Evolutionary conservation across 2,113 vertebrate genomes (phyloP), one percentile per base, ranked within the genome.

Genomic region (Promerops cafer): DNA sequence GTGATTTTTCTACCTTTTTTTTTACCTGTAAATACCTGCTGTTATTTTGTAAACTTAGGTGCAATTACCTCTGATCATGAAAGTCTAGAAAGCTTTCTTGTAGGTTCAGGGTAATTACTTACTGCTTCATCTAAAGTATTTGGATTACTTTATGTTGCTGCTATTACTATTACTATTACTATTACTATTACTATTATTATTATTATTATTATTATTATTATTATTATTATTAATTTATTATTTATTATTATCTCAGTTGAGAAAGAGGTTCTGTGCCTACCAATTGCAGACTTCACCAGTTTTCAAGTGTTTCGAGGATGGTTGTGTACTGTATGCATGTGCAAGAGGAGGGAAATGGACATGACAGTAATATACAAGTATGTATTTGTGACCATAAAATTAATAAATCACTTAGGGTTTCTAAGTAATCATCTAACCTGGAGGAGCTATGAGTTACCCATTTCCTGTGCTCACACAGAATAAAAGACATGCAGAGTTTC

Each of bases 271-370:
- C 27, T 80, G 14, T 30, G 35, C 4, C 8, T 31, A 44, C 3
- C 0, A 6, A 31, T 10, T 35, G 16, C 24, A 56, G 33, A 30
- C 8, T 60, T 71, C 1, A 2, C 4, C 40, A 6, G 21, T 69
- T 77, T 40, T 53, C 37, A 44, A 13, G 15, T 18, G 10, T 74
- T 52, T 72, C 52, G 57, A 45, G n/a, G 20, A 33, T 65, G 45
- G 4, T 7, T 39, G 21, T 33, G 10, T 42, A 31, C 11, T 61
- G 33, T 23, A 74, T 31, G 42, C 14, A 80, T 15, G 10, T 54
- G 14, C 39, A 64, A 69, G 33, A 83, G 39, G 2, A 72, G 26
- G 65, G 5, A 70, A 85, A 61, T 60, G 13, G 8, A 50, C 9
- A 11, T 31, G 42, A 37, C 1, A 1, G 17, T 28, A 54, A 30